A percentile compares a stretch with the other conserved stretches of the same genome.
Conservation (phyloP, 2,113 vertebrate species). For the Lepidothrix coronata region DNA sequence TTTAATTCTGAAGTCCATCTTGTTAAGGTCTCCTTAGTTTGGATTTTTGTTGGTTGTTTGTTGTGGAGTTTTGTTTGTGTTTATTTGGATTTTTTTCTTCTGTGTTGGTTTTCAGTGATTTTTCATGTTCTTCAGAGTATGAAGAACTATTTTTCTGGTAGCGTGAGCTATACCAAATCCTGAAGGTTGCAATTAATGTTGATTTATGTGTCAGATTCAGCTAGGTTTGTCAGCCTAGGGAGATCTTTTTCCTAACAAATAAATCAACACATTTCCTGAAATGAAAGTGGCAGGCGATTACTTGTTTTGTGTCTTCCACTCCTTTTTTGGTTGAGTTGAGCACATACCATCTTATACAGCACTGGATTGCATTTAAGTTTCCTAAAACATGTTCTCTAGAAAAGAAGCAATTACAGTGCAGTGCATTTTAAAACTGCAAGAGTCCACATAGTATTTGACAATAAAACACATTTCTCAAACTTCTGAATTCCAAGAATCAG, state of each 20-base stretch:
- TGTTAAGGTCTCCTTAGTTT: not conserved
- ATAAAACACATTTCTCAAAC: not conserved
- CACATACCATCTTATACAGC: not conserved
- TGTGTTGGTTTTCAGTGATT: not conserved
- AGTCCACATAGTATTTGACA: not conserved
- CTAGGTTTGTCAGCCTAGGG: not conserved
- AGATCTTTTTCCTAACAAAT: not conserved
- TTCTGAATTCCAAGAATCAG: not conserved
- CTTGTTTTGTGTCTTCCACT: not conserved
- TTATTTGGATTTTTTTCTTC: not conserved
- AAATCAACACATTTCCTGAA: not conserved
- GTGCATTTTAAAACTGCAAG: not conserved
- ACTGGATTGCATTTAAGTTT: not conserved
- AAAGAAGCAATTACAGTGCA: not conserved
- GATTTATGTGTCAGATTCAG: not conserved
- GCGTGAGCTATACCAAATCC: not conserved
- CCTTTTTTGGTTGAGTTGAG: not conserved
- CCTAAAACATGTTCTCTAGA: not conserved
- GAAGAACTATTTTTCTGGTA: not conserved
- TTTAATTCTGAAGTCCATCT: not conserved
- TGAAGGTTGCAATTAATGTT: not conserved
- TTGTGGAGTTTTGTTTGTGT: not conserved
- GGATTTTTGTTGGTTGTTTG: not conserved
- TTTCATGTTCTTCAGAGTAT: not conserved
- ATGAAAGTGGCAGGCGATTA: not conserved